These are phyloP conservation scores for Yponomeuta sedellus DNA, from an alignment of 2,888 invertebrate species.

Conservation along the genomic window DNA sequence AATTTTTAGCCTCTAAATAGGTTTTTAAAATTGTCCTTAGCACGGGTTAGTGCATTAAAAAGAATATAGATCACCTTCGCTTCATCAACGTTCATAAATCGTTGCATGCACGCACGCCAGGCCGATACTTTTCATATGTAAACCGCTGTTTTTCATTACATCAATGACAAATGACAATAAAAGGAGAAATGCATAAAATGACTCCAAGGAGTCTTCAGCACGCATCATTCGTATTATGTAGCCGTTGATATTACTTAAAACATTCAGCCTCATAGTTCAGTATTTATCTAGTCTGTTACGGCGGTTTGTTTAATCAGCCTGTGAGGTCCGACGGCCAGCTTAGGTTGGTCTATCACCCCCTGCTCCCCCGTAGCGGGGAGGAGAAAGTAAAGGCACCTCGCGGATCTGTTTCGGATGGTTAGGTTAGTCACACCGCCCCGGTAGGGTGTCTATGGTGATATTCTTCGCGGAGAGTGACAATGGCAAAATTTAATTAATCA, in stretches of 20 bases:
- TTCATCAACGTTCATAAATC: too few species aligned
- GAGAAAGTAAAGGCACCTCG: not conserved
- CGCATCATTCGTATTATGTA: not conserved
- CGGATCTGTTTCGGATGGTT: not conserved
- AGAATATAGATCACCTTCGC: too few species aligned
- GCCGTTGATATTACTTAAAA: not conserved
- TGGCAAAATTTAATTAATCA: too few species aligned
- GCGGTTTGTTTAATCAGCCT: constrained; percentile 10
- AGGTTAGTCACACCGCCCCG: not conserved
- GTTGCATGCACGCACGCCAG: too few species aligned
- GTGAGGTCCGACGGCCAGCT: constrained; percentile 1
- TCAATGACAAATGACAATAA: too few species aligned
- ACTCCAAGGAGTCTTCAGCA: too few species aligned
- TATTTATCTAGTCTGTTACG: constrained; percentile 7
- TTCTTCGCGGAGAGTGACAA: not conserved
- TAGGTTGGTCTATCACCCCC: not conserved
- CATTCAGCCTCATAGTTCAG: not conserved
- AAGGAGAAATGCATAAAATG: too few species aligned
- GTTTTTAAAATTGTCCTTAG: too few species aligned
- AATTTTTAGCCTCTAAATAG: too few species aligned
- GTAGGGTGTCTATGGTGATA: not conserved
- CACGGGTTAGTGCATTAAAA: too few species aligned
- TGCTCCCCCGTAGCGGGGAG: not conserved
- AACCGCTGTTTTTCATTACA: too few species aligned
- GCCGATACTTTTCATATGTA: too few species aligned